phyloP scores from a whole-genome alignment of 1,140 invertebrate genomes.

The Anadara kagoshimensis region DNA sequence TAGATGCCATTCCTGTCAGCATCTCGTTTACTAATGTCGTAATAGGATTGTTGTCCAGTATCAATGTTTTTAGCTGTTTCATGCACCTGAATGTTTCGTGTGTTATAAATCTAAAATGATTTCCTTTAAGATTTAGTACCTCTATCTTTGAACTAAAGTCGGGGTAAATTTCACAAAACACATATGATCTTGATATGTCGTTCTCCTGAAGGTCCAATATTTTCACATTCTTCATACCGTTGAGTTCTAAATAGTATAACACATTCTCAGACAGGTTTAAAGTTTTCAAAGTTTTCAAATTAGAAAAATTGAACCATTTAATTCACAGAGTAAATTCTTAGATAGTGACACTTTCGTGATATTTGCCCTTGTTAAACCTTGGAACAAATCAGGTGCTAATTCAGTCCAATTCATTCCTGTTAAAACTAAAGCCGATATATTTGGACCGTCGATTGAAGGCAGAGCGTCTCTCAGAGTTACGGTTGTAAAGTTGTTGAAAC shows the following conservation, averaged over 20 bases:
- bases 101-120: conserved; percentile 4
- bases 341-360: not conserved
- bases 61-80: not conserved
- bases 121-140: not conserved
- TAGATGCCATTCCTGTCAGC: not conserved
- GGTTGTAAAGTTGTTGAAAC: not conserved
- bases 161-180: not conserved
- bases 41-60: not conserved
- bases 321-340: not conserved
- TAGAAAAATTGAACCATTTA: not conserved
- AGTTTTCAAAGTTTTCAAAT: not conserved
- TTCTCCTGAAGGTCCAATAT: not conserved
- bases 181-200: not conserved
- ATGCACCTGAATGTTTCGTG: conserved; percentile 1
- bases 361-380: not conserved
- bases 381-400: conserved; percentile 1
- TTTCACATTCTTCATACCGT: not conserved
- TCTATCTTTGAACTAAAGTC: conserved; percentile 1
- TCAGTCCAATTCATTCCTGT: not conserved
- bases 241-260: not conserved
- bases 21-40: conserved; percentile 1
- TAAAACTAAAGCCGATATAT: not conserved
- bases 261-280: not conserved
- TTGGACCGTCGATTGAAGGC: not conserved
- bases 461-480: not conserved